Evolutionary conservation across 2,888 invertebrate species (phyloP), one percentile per base, ranked within the genome.

Genomic region (Macrosiphum euphorbiae): DNA sequence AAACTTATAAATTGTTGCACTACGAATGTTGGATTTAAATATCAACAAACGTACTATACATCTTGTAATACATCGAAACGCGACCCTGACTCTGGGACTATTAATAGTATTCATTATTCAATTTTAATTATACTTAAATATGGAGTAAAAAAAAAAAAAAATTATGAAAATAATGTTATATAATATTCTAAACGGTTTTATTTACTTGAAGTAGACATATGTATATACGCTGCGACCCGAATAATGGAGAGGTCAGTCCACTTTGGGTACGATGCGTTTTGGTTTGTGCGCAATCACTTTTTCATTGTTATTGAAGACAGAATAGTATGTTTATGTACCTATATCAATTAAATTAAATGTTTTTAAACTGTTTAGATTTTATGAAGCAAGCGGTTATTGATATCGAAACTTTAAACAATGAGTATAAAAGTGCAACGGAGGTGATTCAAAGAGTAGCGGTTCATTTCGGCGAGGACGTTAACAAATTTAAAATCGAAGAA

Each of bases 391-490:
- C 96, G 2, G 95, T 95, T 50, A 94, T 94, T 35, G 95, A 95
- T 92, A 95, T 96, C 20, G 95, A 95, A 35, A 95, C 95, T 13
- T 95, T 95, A 88, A 95, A 96, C 90, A 95, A 95, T 8, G 95
- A 95, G 26, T 94, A 96, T 90, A 94, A 95, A n/a, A 95, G 95
- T 87, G 95, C 96, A 41, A 95, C 95, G 86, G 95, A 95, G 2
- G 95, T 95, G 26, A 95, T 95, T 28, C 95, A 95, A 26, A 95
- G 95, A 93, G 95, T 96, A 47, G 96, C 96, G 0, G 94, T 95
- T 13, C 96, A 96, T 95, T 96, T 96, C 95, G 96, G 96, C 95
- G 96, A 96, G 95, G 96, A 96, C 94, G 96, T 95, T 88, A 95
- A 95, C 10, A 95, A 95, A 87, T 96, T 96, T 95, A 95, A 96